Conservation (phyloP, 2,888 invertebrate species). For the Hypomecis atomaria region DNA sequence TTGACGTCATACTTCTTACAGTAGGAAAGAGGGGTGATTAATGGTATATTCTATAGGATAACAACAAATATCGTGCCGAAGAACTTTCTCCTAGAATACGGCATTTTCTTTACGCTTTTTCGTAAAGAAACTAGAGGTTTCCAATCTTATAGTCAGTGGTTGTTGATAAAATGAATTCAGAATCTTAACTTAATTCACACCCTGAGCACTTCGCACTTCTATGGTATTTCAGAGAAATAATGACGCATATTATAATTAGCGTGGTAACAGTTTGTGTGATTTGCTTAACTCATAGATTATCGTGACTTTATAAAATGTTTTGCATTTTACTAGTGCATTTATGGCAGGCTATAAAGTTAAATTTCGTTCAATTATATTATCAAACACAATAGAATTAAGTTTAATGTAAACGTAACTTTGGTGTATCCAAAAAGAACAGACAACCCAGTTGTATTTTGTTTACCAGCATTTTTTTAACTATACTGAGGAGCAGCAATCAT, state of each 20-base stretch:
- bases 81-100: too few species aligned
- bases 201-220: neutral
- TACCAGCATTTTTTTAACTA: conserved; percentile 17
- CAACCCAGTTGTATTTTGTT: conserved; percentile 10
- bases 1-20: too few species aligned
- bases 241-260: neutral
- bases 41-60: too few species aligned
- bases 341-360: neutral
- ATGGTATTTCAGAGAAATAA: neutral
- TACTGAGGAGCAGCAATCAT: conserved; percentile 22
- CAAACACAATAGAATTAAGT: neutral
- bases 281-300: too few species aligned
- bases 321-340: neutral
- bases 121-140: too few species aligned
- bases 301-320: neutral
- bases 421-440: neutral
- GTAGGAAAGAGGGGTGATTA: too few species aligned
- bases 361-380: neutral
- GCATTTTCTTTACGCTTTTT: too few species aligned
- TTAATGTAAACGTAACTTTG: neutral
- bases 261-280: neutral
- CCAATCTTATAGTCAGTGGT: too few species aligned
- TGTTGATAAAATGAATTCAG: too few species aligned
- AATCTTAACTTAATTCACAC: neutral
- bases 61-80: too few species aligned